phyloP scores from a whole-genome alignment of 2,113 vertebrate genomes.

The Phycodurus eques region DNA sequence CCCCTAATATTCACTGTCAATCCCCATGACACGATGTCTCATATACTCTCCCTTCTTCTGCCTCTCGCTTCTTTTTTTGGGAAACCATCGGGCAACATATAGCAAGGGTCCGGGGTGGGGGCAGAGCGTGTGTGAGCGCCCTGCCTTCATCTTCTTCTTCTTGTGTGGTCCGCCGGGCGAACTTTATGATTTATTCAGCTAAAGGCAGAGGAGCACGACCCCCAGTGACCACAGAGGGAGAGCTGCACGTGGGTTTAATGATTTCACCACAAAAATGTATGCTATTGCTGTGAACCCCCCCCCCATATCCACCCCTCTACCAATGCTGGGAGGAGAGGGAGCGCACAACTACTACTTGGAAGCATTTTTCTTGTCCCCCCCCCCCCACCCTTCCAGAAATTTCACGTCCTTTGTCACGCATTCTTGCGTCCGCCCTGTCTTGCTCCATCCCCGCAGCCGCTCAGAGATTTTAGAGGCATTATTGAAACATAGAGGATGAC shows the following conservation, averaged over 20 bases:
- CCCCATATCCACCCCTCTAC: constrained; percentile 4
- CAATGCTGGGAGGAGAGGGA: neutral
- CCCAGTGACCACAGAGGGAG: constrained; percentile 99
- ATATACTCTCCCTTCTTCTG: constrained; percentile 25
- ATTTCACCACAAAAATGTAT: constrained; percentile 99
- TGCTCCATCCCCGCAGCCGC: constrained; percentile 26
- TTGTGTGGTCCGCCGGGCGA: constrained; percentile 97
- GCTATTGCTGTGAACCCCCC: constrained; percentile 84
- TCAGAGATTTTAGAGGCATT: constrained; percentile 57
- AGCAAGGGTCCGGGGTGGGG: constrained; percentile 76
- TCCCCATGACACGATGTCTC: constrained; percentile 16
- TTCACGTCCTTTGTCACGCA: constrained; percentile 21
- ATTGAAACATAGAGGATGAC: constrained; percentile 67
- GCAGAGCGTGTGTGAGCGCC: constrained; percentile 68
- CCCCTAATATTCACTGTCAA: neutral
- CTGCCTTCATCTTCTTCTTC: constrained; percentile 57
- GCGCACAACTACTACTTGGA: neutral
- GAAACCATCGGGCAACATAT: constrained; percentile 57
- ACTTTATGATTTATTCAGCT: constrained; percentile 99
- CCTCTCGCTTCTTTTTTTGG: constrained; percentile 66
- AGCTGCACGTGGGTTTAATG: constrained; percentile 99
- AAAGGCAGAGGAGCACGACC: constrained; percentile 99
- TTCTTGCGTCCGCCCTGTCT: constrained; percentile 31
- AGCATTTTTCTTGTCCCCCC: neutral
- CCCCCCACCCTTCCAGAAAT: neutral